phyloP scores from a whole-genome alignment of 2,888 invertebrate genomes.

The Xiphydria camelus region DNA sequence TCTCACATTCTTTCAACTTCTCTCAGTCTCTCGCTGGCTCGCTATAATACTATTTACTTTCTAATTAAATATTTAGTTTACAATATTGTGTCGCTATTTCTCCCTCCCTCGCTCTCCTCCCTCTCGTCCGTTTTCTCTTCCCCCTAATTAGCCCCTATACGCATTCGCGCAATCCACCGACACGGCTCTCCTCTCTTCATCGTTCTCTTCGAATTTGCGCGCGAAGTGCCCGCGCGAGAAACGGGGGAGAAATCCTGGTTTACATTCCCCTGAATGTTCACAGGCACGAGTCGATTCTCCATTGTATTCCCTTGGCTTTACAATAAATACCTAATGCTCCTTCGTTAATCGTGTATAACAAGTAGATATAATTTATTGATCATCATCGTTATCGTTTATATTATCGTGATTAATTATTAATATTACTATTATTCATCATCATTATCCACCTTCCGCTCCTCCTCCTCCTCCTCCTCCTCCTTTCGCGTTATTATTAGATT shows the following conservation, averaged over 20 bases:
- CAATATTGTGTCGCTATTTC: slow-evolving; percentile 15
- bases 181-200: background rate
- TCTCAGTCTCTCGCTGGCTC: slow-evolving; percentile 1
- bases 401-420: slow-evolving; percentile 13
- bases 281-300: no score
- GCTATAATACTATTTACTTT: slow-evolving; percentile 9
- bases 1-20: background rate
- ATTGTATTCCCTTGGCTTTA: no score
- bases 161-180: background rate
- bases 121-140: slow-evolving; percentile 6
- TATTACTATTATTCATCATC: slow-evolving; percentile 18
- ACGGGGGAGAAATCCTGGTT: no score
- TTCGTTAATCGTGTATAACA: no score
- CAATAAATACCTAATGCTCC: no score
- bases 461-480: no score
- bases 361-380: slow-evolving; percentile 6
- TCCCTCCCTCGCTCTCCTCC: slow-evolving; percentile 10
- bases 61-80: slow-evolving; percentile 15
- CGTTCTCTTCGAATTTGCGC: no score
- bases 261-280: no score
- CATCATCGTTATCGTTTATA: slow-evolving; percentile 6
- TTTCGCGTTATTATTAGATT: no score
- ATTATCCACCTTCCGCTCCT: slow-evolving; percentile 22
- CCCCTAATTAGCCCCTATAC: background rate
- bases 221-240: no score